Conservation (phyloP, 1,140 invertebrate genomes). For the Brachionus koreanus region DNA sequence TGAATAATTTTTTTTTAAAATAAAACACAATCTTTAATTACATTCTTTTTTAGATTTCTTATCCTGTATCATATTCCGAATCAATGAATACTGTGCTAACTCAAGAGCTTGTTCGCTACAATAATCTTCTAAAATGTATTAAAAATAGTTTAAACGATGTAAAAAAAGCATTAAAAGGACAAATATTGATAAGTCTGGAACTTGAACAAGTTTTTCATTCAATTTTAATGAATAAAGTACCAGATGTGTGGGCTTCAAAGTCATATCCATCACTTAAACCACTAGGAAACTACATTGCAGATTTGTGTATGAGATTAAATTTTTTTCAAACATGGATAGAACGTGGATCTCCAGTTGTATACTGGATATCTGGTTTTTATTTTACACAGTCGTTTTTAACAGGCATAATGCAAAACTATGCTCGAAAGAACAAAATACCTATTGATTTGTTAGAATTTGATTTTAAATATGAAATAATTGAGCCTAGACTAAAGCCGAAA, state of each 20-base stretch:
- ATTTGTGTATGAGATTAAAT: slow-evolving; percentile 54
- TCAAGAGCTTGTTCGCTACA: slow-evolving; percentile 86
- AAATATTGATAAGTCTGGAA: slow-evolving; percentile 77
- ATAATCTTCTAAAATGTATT: slow-evolving; percentile 69
- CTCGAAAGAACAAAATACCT: slow-evolving; percentile 59
- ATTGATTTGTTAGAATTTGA: slow-evolving; percentile 58
- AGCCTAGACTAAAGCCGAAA: slow-evolving; percentile 50
- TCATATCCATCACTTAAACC: slow-evolving; percentile 60
- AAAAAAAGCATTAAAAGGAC: slow-evolving; percentile 72
- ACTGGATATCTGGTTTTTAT: slow-evolving; percentile 58
- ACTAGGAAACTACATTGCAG: slow-evolving; percentile 57
- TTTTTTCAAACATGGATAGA: slow-evolving; percentile 8
- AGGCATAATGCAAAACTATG: slow-evolving; percentile 48
- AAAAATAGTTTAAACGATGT: slow-evolving; percentile 69
- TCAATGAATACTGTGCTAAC: slow-evolving; percentile 82
- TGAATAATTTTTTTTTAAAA: neutral
- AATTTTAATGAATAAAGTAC: slow-evolving; percentile 77
- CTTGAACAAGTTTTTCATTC: slow-evolving; percentile 81
- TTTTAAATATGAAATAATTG: slow-evolving; percentile 51
- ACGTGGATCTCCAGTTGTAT: slow-evolving; percentile 47
- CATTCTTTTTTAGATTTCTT: no score
- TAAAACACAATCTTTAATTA: no score
- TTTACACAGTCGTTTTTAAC: slow-evolving; percentile 60
- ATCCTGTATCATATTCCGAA: slow-evolving; percentile 36
- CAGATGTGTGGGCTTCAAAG: slow-evolving; percentile 58